Percentiles rank a stretch among this genome's conserved stretches.
Conservation (phyloP, 2,113 vertebrate species). For the Lasiurus borealis region DNA sequence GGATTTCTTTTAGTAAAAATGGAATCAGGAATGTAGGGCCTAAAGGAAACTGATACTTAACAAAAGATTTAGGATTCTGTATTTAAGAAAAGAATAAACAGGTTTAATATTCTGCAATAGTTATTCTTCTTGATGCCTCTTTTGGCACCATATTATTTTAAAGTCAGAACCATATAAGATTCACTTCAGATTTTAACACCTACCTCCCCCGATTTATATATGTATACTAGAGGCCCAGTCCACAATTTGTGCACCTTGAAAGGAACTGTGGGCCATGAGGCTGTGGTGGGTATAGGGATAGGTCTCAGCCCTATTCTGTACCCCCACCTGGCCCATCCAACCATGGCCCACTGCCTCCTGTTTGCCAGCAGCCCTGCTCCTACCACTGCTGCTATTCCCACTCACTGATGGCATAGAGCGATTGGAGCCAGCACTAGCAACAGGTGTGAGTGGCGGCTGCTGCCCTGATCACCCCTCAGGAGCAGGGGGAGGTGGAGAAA, state of each 20-base stretch:
- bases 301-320: too few relatives aligned
- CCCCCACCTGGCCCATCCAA: too few relatives aligned
- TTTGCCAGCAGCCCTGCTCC: too few relatives aligned
- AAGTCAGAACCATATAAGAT: neutral
- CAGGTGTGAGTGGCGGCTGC: too few relatives aligned
- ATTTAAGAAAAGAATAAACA: neutral
- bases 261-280: too few relatives aligned
- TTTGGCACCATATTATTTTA: neutral
- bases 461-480: too few relatives aligned
- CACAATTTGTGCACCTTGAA: too few relatives aligned
- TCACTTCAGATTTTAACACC: neutral
- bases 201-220: neutral
- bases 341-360: too few relatives aligned
- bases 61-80: neutral
- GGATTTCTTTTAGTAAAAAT: constrained; percentile 8
- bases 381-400: accelerated
- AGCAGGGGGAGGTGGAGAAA: too few relatives aligned
- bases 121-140: neutral
- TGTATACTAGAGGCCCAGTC: neutral
- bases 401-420: too few relatives aligned
- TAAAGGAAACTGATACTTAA: neutral
- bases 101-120: neutral
- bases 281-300: too few relatives aligned
- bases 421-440: too few relatives aligned
- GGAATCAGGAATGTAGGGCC: neutral